Base-by-base conservation (phyloP, 1,140 invertebrate genomes). In the Lucilia cuprina region DNA sequence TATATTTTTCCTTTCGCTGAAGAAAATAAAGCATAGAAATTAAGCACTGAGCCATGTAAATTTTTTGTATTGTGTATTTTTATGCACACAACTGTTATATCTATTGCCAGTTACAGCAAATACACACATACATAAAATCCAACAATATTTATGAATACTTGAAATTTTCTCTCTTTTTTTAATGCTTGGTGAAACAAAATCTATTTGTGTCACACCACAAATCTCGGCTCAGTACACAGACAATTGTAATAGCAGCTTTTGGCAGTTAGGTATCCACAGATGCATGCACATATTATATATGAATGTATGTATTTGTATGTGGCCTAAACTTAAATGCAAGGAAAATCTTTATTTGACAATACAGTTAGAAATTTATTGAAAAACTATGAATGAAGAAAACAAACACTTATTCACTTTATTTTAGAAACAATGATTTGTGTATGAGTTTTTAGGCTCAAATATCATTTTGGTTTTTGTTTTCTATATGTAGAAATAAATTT, bases 191-290 rank as follows among this genome's bases (percentile, higher is more conserved):
- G 55, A 60, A 60, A 60, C n/a, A 70, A 89, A 89, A 89, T 89
- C 88, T 89, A 89, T 89, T 89, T 89, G 88, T 88, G 88, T 88
- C 88, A 86, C 88, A 89, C 88, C 88, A 89, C 88, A 89, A 89
- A 89, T 89, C 88, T 89, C 88, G 88, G 87, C 88, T 89, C 85
- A 87, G 87, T 87, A 87, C 86, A 84, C 83, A 85, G 9, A 47
- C 35, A 77, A 35, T 70, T 5, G 65, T 21, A 70, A 70, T 8
- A 7, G 19, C n/a, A 70, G 65, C 65, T 70, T 70, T 21, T 70
- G 21, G 65, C n/a, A n/a, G n/a, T n/a, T 70, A 12, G 65, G n/a
- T 5, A 70, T 70, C 7, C n/a, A 8, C 65, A 70, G 9, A 55
- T 14, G 50, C 5, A 60, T n/a, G 12, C 55, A 14, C 55, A 60